A percentile compares a stretch with the other conserved stretches of the same genome.
These are phyloP conservation scores for Eupeodes luniger DNA, from an alignment of 2,888 invertebrate genomes.

Conservation along the genomic window DNA sequence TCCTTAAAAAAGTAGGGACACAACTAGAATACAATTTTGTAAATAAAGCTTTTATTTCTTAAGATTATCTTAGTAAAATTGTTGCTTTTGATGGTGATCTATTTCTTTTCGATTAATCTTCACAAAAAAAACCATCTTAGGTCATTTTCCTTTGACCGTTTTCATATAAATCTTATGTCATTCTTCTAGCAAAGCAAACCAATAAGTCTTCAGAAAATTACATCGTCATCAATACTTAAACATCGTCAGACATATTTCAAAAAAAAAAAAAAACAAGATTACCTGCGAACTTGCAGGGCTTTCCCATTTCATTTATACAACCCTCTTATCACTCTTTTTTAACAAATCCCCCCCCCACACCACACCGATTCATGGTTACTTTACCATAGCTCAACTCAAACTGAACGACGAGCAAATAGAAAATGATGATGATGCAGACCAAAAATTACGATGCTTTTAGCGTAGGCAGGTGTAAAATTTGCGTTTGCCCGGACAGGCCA, in stretches of 20 bases:
- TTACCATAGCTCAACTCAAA: not conserved
- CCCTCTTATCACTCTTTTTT: too few relatives aligned
- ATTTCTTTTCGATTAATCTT: not conserved
- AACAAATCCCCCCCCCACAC: too few relatives aligned
- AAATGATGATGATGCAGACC: constrained; percentile 66
- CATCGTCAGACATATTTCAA: constrained; percentile 7
- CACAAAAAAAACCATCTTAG: not conserved
- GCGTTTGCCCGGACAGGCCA: constrained; percentile 54
- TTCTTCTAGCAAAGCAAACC: not conserved
- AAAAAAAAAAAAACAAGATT: constrained; percentile 29
- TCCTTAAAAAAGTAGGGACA: too few relatives aligned
- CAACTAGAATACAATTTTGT: too few relatives aligned
- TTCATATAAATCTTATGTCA: not conserved
- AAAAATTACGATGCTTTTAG: constrained; percentile 73
- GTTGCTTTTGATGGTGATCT: too few relatives aligned
- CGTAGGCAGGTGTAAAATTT: constrained; percentile 60
- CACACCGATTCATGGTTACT: not conserved
- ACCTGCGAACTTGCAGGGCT: constrained; percentile 17
- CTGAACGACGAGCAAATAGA: constrained; percentile 25
- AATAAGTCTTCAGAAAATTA: constrained; percentile 12
- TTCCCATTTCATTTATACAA: not conserved
- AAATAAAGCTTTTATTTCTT: too few relatives aligned
- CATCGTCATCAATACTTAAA: constrained; percentile 24
- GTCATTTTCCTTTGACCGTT: not conserved
- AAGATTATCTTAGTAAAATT: too few relatives aligned